These are phyloP conservation scores for Creontiades dilutus DNA, from an alignment of 2,888 invertebrate genomes.

Conservation along the genomic window DNA sequence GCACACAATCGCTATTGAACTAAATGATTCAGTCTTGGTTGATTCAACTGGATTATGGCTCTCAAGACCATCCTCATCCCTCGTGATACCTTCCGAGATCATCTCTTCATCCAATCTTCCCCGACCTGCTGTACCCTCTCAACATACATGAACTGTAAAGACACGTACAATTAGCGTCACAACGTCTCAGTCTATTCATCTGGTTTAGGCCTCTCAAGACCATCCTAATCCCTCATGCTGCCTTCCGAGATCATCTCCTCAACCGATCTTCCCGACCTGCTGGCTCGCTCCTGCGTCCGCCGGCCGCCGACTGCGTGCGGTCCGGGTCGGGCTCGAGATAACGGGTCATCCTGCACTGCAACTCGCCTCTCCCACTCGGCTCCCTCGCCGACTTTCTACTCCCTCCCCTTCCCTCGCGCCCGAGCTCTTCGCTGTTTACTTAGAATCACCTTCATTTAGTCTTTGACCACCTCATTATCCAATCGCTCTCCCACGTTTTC, in stretches of 20 bases:
- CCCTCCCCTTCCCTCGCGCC: conserved; percentile 15
- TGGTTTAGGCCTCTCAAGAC: too few relatives aligned
- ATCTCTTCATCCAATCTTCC: too few relatives aligned
- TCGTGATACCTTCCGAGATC: too few relatives aligned
- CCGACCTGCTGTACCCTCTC: too few relatives aligned
- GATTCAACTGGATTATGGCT: too few relatives aligned
- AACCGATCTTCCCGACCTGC: not conserved
- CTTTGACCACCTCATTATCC: conserved; percentile 59
- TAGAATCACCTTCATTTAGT: conserved; percentile 68
- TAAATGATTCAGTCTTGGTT: too few relatives aligned
- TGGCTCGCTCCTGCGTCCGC: not conserved
- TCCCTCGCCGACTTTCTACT: conserved; percentile 61
- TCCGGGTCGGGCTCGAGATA: conserved; percentile 16
- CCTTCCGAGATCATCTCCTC: not conserved
- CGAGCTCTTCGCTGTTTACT: conserved; percentile 58
- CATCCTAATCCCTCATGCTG: too few relatives aligned
- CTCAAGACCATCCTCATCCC: too few relatives aligned
- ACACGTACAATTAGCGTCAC: too few relatives aligned
- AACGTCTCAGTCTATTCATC: too few relatives aligned
- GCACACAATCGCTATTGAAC: too few relatives aligned
- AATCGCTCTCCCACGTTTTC: conserved; percentile 53
- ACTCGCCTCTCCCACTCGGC: conserved; percentile 45
- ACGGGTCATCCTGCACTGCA: conserved; percentile 55
- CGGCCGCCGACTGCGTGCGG: conserved; percentile 9
- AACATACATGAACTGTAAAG: too few relatives aligned